Conservation (phyloP, 2,888 invertebrate species). For the Tetragonisca angustula region DNA sequence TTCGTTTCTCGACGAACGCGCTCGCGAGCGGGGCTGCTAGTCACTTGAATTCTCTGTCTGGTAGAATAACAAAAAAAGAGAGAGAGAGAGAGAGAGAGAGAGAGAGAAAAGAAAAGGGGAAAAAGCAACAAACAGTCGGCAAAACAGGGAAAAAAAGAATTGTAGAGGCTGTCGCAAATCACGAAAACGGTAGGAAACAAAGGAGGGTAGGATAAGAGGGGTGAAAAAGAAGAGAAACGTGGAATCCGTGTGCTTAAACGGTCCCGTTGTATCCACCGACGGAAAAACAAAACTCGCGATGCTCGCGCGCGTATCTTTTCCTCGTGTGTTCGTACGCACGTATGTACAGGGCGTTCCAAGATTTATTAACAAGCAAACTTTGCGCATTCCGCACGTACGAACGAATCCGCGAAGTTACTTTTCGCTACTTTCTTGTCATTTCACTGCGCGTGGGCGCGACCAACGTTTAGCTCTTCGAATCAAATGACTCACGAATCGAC, state of each 20-base stretch:
- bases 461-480: no score
- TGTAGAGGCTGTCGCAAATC: constrained; percentile 33
- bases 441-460: no score
- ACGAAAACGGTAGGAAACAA: constrained; percentile 38
- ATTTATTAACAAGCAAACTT: background rate
- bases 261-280: background rate
- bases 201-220: constrained; percentile 9
- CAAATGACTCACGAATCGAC: no score
- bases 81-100: no score
- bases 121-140: background rate
- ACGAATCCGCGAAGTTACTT: no score
- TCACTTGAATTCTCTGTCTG: constrained; percentile 37
- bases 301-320: no score
- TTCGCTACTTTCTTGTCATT: no score
- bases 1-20: constrained; percentile 17
- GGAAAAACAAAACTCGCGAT: constrained; percentile 7
- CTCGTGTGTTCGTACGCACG: no score
- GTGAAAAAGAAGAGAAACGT: background rate
- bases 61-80: background rate
- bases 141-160: background rate
- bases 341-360: background rate
- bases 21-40: background rate
- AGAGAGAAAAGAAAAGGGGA: no score
- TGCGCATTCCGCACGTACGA: background rate
- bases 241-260: constrained; percentile 18